Conservation (phyloP, 2,797 vertebrate genomes). For the Aphelocoma californica region DNA sequence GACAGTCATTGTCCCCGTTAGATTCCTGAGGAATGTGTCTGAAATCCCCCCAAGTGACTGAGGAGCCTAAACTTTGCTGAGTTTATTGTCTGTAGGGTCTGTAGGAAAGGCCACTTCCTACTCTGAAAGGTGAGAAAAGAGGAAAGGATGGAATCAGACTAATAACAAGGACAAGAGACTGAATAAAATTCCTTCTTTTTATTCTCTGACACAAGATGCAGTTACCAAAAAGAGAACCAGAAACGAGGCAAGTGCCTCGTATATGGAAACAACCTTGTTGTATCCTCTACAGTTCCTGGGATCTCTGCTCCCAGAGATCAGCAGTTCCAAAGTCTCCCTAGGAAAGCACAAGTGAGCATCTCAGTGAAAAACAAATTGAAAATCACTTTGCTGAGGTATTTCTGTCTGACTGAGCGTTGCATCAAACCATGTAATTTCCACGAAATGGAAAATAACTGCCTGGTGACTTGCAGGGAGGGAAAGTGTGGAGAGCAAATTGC, state of each 20-base stretch:
- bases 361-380: not conserved
- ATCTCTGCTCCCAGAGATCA: not conserved
- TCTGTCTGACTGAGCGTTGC: not conserved
- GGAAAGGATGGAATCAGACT: not conserved
- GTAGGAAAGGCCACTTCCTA: not conserved
- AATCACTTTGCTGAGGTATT: not conserved
- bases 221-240: not conserved
- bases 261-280: not conserved
- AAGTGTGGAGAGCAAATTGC: not conserved
- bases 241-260: not conserved
- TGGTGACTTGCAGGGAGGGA: accelerated
- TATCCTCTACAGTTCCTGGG: not conserved
- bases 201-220: not conserved
- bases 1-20: not conserved
- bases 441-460: not conserved
- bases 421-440: not conserved
- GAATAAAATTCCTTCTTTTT: not conserved
- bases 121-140: not conserved
- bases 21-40: not conserved
- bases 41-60: not conserved
- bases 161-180: not conserved
- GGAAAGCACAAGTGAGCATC: not conserved
- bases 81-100: not conserved
- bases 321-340: not conserved
- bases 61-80: not conserved